phyloP scores from a whole-genome alignment of 1,140 invertebrate species.

The Tetramorium simillimum region DNA sequence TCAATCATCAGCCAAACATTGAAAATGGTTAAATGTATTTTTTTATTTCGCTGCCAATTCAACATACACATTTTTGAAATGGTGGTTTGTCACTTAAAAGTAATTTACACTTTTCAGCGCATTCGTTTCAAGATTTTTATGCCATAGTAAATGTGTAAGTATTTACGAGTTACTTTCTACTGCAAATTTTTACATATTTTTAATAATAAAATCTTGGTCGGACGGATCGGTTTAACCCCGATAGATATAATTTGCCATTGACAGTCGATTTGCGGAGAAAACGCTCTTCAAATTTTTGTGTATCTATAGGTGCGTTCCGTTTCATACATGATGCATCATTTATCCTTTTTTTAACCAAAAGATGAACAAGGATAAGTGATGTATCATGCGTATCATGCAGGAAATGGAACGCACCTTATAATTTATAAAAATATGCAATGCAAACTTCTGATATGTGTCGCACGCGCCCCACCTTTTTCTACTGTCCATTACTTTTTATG shows the following conservation, averaged over 20 bases:
- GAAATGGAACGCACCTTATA: too few species aligned
- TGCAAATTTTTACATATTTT: slow-evolving; percentile 10
- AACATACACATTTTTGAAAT: neutral
- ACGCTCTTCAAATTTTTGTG: slow-evolving; percentile 35
- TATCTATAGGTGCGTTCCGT: too few species aligned
- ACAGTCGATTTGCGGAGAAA: slow-evolving; percentile 9
- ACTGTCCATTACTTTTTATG: neutral
- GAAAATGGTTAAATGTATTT: neutral
- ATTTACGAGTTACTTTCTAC: neutral
- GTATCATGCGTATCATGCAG: too few species aligned
- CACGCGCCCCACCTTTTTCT: neutral
- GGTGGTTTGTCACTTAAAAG: neutral
- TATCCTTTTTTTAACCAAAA: too few species aligned
- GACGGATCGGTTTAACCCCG: neutral
- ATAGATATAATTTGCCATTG: neutral
- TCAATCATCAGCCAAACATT: neutral
- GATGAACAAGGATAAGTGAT: too few species aligned
- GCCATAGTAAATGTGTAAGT: neutral
- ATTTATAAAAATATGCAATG: neutral
- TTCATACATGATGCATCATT: too few species aligned
- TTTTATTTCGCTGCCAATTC: neutral
- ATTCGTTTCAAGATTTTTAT: neutral
- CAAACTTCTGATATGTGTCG: neutral
- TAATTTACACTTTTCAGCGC: neutral
- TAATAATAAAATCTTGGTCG: neutral